A percentile compares a stretch with the other conserved stretches of the same genome.
phyloP scores from a whole-genome alignment of 2,888 invertebrate genomes.

The Mechanitis mazaeus region DNA sequence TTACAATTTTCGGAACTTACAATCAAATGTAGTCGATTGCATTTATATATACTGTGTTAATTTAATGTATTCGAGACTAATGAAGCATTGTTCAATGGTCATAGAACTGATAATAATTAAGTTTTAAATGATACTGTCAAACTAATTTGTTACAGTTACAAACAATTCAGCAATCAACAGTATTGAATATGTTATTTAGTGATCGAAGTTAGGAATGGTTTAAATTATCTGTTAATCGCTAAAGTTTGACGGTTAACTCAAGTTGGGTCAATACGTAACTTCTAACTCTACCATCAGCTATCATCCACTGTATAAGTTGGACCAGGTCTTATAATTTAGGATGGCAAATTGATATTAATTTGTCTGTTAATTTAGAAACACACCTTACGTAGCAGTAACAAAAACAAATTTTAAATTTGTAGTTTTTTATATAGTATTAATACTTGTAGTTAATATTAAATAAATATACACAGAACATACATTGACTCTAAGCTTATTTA shows the following conservation, averaged over 20 bases:
- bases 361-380: too few species aligned
- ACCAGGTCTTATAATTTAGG: background rate
- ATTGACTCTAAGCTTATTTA: too few species aligned
- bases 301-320: background rate
- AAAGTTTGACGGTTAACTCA: constrained; percentile 58
- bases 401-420: too few species aligned
- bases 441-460: too few species aligned
- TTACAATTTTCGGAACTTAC: constrained; percentile 38
- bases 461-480: too few species aligned
- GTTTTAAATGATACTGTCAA: too few species aligned
- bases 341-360: background rate
- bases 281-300: constrained; percentile 36
- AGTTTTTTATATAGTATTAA: too few species aligned
- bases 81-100: too few species aligned
- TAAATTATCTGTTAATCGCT: constrained; percentile 61
- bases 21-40: constrained; percentile 20
- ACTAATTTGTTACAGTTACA: background rate
- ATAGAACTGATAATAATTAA: too few species aligned
- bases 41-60: background rate
- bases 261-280: constrained; percentile 60
- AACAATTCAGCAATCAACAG: background rate
- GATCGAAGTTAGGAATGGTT: constrained; percentile 31
- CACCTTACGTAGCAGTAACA: too few species aligned
- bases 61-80: background rate
- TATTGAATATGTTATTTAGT: background rate